Evolutionary conservation across 1,140 invertebrate genomes (phyloP).

Genomic region (Dendrolimus kikuchii): DNA sequence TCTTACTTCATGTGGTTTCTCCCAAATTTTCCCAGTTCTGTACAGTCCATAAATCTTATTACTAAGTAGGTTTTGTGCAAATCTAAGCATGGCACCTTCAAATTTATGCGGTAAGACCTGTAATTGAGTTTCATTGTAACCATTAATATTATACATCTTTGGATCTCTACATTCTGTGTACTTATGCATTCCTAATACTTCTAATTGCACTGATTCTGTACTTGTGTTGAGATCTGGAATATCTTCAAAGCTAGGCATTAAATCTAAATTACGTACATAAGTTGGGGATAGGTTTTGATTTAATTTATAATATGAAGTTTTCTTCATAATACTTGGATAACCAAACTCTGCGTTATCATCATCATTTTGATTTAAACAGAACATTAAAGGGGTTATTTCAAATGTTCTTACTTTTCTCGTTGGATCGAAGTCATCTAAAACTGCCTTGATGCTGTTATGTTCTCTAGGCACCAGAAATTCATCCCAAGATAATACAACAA

Average conservation of each 20-base stretch:
- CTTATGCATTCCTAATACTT: constrained; percentile 58
- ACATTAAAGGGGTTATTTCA: constrained; percentile 44
- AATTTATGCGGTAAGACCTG: constrained; percentile 65
- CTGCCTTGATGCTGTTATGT: constrained; percentile 63
- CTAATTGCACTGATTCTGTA: constrained; percentile 34
- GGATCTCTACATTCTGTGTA: constrained; percentile 63
- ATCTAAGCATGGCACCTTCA: constrained; percentile 66
- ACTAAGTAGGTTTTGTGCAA: constrained; percentile 50
- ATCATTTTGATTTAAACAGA: constrained; percentile 65
- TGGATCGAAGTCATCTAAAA: constrained; percentile 57
- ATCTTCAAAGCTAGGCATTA: constrained; percentile 59
- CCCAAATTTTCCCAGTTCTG: constrained; percentile 64
- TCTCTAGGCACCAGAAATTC: constrained; percentile 77
- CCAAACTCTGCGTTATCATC: constrained; percentile 60
- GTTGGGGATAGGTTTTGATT: constrained; percentile 37
- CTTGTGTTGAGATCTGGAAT: constrained; percentile 46
- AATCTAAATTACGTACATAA: constrained; percentile 59
- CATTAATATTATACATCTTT: constrained; percentile 41
- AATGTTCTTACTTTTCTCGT: constrained; percentile 45
- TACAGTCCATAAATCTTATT: constrained; percentile 67
- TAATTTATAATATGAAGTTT: constrained; percentile 63
- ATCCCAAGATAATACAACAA: constrained; percentile 74
- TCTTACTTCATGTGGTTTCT: constrained; percentile 48
- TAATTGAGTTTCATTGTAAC: constrained; percentile 66
- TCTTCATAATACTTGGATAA: constrained; percentile 63